phyloP scores from a whole-genome alignment of 2,888 invertebrate species.

The Drosophila siamana region DNA sequence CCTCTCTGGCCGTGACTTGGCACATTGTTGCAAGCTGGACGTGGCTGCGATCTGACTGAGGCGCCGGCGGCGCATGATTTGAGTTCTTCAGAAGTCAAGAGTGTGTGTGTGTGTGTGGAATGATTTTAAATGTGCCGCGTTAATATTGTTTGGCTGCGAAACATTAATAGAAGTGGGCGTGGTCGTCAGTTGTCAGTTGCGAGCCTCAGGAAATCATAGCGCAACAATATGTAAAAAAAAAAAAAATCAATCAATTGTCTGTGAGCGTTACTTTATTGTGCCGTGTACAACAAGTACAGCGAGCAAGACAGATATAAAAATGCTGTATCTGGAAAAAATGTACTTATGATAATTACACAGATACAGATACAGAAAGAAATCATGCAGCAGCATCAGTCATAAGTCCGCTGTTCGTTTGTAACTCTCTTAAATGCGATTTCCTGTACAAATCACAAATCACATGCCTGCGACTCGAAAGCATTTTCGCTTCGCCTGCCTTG shows the following conservation, averaged over 20 bases:
- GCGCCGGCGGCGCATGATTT: constrained; percentile 66
- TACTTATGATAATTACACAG: constrained; percentile 77
- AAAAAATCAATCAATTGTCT: constrained; percentile 74
- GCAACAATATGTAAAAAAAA: constrained; percentile 63
- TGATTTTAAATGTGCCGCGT: constrained; percentile 33
- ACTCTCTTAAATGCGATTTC: constrained; percentile 71
- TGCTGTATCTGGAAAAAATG: constrained; percentile 51
- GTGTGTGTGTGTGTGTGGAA: constrained; percentile 35
- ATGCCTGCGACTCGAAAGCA: constrained; percentile 58
- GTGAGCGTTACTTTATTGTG: constrained; percentile 44
- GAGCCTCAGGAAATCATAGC: constrained; percentile 59
- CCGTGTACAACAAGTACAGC: constrained; percentile 27
- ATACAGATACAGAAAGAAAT: constrained; percentile 21
- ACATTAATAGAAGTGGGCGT: constrained; percentile 80
- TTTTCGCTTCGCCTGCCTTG: constrained; percentile 67
- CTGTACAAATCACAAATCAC: constrained; percentile 77
- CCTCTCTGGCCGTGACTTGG: constrained; percentile 36
- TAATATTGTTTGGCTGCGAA: constrained; percentile 57
- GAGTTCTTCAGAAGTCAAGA: constrained; percentile 51
- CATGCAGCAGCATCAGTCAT: constrained; percentile 35
- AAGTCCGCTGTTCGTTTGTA: constrained; percentile 51
- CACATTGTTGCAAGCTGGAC: constrained; percentile 22
- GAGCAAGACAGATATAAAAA: constrained; percentile 5
- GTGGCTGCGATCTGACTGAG: constrained; percentile 37
- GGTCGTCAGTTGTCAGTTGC: constrained; percentile 60